Evolutionary conservation across 2,797 vertebrate genomes (phyloP), one percentile per base, ranked within the genome.

Genomic region (Epinephelus awoara): DNA sequence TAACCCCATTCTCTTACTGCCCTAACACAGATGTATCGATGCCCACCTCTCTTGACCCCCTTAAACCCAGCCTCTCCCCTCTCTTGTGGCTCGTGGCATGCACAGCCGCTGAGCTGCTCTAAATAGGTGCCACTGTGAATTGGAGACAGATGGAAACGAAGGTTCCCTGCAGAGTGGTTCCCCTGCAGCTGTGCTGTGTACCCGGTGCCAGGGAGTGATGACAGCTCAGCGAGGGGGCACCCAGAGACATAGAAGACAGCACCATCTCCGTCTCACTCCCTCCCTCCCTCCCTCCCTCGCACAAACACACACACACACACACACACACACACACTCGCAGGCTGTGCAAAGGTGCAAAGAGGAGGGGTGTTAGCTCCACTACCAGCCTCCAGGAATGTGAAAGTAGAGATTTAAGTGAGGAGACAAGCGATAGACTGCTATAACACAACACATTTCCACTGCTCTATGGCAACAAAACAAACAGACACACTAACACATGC

Each of bases 101-200:
- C 91, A 80, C 91, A 93, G 91, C 87, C 91, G 67, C 86, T 85
- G 90, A 87, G 84, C 89, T 88, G 88, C 89, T 92, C 89, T 93
- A 93, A 95, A 95, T 93, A 93, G 93, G 93, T 92, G 90, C 91
- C 90, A 91, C 93, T 92, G 91, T 91, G 90, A 94, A 94, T 92
- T 91, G 93, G 84, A 93, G 91, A 95, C 96, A 96, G 96, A 95
- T 94, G 95, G 95, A 94, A 94, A 94, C 85, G 83, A 95, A 85
- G 91, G 93, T 93, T 91, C 92, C 93, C 93, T 25, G 83, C 92
- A 83, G 91, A 73, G 95, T 93, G 85, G 93, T 93, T 95, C 95
- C 95, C 92, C 87, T 91, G 88, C 95, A 96, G 96, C 95, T 96
- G 95, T 94, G 91, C 88, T 80, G 87, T 90, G 90, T 75, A 67